Evolutionary conservation across 1,140 invertebrate species (phyloP), one percentile per base, ranked within the genome.

Genomic region (Drosophila quadrilineata): DNA sequence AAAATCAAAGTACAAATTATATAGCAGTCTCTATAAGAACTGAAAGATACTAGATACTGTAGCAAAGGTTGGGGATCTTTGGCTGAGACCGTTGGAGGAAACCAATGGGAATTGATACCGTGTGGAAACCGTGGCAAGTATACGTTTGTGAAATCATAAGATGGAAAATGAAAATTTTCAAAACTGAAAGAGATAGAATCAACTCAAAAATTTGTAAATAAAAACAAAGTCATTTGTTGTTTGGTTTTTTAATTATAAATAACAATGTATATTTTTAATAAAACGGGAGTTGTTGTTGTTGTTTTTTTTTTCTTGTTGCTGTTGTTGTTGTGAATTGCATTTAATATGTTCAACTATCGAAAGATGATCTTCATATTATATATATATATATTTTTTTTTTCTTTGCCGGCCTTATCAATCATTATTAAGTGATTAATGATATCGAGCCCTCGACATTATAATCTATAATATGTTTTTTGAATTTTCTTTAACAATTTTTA

Each of bases 251-350:
- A 85, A 85, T 85, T 85, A 85, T 85, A 85, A 85, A 85, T 85
- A 85, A 85, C 79, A 85, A 85, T 85, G 74, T 85, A 85, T 85
- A 85, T 85, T 79, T 79, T 82, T 72, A 82, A 82, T 82, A 82
- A 82, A 82, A 82, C 74, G 72, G 74, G 62, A 79, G 74, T 77
- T 79, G 48, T 57, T 48, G 33, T 57, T 49, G 53, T 48, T 53
- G 22, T 66, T 45, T 67, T 53, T 29, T 50, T 52, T 19, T 35
- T 60, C 45, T 71, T 31, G 14, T 52, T 49, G 12, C 33, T 60
- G 28, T 62, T 56, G 50, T 64, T 57, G 54, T 48, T 57, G 60
- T 71, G 52, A 53, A 33, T 71, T 69, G 57, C 64, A 59, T 53
- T 35, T 65, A 54, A 52, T 54, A 35, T 57, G 48, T 60, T 43